Evolutionary conservation across 2,888 invertebrate species (phyloP), one percentile per base, ranked within the genome.

Genomic region (Cantharis rustica): DNA sequence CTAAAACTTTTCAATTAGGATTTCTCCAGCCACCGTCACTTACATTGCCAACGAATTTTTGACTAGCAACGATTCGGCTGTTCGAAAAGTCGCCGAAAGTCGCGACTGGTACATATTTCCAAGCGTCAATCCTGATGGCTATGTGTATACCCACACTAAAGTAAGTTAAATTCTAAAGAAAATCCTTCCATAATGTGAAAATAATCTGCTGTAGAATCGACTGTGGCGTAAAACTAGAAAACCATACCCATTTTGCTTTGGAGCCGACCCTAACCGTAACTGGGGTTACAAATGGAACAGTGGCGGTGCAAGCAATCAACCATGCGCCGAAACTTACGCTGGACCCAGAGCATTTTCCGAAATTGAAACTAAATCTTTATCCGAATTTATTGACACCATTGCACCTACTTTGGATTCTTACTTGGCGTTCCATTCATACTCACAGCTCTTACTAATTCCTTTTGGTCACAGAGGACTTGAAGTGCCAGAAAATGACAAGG

Each of bases 91-190:
- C 82, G 92, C 93, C 1, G 91, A 93, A 79, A 89, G 89, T 72
- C 92, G 93, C 80, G 93, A 95, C 81, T 95, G 94, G 94, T 93
- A 94, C 83, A 90, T 95, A 77, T 89, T 95, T 75, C 95, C 95
- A 0, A 91, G 93, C 0, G 87, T 90, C 2, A 95, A 95, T 86
- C 94, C 94, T 31, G 95, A 95, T 88, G 95, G 95, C 13, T 95
- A 93, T 84, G 90, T 84, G 1, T 93, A 92, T 83, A 91, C 93
- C 0, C 93, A 89, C 89, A 2, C 87, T 84, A 23, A 4, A 1
- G 63, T 63, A 63, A 63, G 16, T 26, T 11, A 23, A 1, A 5
- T 4, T 23, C 1, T 13, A 11, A 4, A 68, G 3, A 15, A 27
- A 68, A 27, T 2, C 15, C 16, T 11, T 26, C 2, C n/a, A n/a